Evolutionary conservation across 2,888 invertebrate genomes (phyloP), one percentile per base, ranked within the genome.

Genomic region (Eristalis arbustorum): DNA sequence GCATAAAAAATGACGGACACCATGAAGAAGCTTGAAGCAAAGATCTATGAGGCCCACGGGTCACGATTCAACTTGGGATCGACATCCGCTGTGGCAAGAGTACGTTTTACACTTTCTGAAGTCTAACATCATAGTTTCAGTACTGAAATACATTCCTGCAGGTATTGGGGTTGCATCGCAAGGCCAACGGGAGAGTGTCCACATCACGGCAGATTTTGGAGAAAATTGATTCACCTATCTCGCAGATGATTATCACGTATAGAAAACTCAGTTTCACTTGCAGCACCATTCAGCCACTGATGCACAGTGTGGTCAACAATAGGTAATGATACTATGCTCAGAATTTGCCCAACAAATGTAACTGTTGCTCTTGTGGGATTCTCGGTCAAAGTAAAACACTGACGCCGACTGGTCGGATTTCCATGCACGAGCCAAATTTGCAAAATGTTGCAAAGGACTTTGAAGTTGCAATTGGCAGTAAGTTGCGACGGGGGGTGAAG

Each of bases 401-500:
- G 89, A 96, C 96, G 2, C 94, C 95, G 77, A 96, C 96, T 0
- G 97, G 99, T 0, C 94, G 99, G 84, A 96, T 99, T 88, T 95
- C 96, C 78, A 98, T 99, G 96, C 95, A 95, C 84, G 98, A 98
- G 91, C 99, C 99, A 0, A 98, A 98, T 93, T 92, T 99, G 56
- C 99, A 99, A 93, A 97, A 96, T 92, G 95, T 98, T 22, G 97
- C 98, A 0, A 96, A 97, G 89, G 96, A 97, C 90, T 98, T 98
- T 93, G 93, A 94, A 25, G 93, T 97, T 18, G 90, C 92, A 25
- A 49, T 91, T 10, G 63, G 81, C 66, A 87, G 89, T 89, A 67
- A 82, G 59, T 40, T n/a, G 22, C 23, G 22, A 72, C 23, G 3
- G 25, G n/a, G 2, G n/a, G 8, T 22, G 4, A 31, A 18, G 8